These are phyloP conservation scores for Drosophila planitibia DNA, from an alignment of 2,888 invertebrate genomes.

Conservation along the genomic window DNA sequence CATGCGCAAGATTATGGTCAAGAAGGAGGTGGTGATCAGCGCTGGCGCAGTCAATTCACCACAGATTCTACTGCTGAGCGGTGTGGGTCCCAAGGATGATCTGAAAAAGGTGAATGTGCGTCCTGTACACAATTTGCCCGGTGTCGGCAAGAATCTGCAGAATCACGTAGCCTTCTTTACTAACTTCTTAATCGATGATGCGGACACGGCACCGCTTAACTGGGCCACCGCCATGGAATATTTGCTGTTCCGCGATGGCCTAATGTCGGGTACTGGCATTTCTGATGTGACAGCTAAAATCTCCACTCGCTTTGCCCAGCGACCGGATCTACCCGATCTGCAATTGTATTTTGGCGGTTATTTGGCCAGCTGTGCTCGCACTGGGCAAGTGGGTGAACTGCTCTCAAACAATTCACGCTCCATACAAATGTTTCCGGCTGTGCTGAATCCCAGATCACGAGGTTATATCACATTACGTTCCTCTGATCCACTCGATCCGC, in stretches of 20 bases:
- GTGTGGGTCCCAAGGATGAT: constrained; percentile 92
- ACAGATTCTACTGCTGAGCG: constrained; percentile 95
- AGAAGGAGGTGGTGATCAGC: constrained; percentile 91
- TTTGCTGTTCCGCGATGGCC: constrained; percentile 93
- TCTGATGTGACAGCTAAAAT: constrained; percentile 94
- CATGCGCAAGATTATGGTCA: constrained; percentile 89
- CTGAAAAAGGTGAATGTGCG: constrained; percentile 88
- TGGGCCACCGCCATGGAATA: constrained; percentile 98
- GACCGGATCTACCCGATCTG: constrained; percentile 91
- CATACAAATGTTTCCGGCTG: constrained; percentile 92
- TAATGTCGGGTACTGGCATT: constrained; percentile 95
- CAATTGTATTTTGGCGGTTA: constrained; percentile 95
- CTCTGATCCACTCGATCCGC: constrained; percentile 92
- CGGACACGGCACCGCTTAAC: constrained; percentile 93
- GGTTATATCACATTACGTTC: constrained; percentile 91
- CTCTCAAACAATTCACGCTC: constrained; percentile 89
- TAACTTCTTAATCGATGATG: constrained; percentile 93
- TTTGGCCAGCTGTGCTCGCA: constrained; percentile 93
- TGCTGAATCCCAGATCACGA: constrained; percentile 94
- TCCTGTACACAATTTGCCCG: constrained; percentile 90
- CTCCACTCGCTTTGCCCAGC: constrained; percentile 91
- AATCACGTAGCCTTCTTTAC: constrained; percentile 93
- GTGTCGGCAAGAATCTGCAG: constrained; percentile 93
- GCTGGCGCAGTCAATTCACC: constrained; percentile 97
- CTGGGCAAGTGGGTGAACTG: constrained; percentile 93